These are phyloP conservation scores for Cochlearius cochlearius DNA, from an alignment of 2,113 vertebrate species.

Conservation along the genomic window DNA sequence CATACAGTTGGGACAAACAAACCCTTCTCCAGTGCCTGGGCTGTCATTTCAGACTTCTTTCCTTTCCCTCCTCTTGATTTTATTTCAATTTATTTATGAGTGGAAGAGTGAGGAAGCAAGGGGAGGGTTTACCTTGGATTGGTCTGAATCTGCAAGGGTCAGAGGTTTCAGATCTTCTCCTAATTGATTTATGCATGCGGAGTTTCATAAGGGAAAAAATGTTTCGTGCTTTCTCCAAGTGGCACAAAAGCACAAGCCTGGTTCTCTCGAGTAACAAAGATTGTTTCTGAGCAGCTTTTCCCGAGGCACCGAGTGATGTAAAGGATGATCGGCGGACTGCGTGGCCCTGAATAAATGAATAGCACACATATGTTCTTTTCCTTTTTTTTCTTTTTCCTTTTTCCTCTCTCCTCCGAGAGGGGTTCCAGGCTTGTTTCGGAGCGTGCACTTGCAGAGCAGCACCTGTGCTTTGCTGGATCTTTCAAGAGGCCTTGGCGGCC, in stretches of 20 bases:
- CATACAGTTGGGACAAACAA: neutral
- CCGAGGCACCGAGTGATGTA: slow-evolving; percentile 32
- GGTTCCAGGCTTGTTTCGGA: neutral
- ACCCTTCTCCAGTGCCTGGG: neutral
- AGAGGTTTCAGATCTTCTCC: slow-evolving; percentile 3
- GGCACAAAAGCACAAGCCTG: slow-evolving; percentile 21
- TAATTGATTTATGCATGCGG: neutral
- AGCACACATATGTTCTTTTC: neutral
- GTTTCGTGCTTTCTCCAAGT: slow-evolving; percentile 6
- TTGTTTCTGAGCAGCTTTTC: slow-evolving; percentile 54
- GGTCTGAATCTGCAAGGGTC: neutral
- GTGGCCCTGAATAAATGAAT: slow-evolving; percentile 45
- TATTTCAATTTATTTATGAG: neutral
- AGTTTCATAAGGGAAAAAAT: neutral
- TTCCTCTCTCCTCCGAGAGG: neutral
- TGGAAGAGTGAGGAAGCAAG: neutral
- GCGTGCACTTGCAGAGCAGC: slow-evolving; percentile 4
- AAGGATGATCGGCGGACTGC: slow-evolving; percentile 58
- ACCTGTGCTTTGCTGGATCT: slow-evolving; percentile 34
- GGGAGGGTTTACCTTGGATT: neutral
- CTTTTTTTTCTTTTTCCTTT: rapidly evolving
- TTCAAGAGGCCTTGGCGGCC: slow-evolving; percentile 32
- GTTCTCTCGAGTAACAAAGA: slow-evolving; percentile 43
- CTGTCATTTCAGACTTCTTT: neutral
- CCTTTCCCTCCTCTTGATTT: neutral